A percentile compares a stretch with the other conserved stretches of the same genome.
These are phyloP conservation scores for Notarius quadriscutis DNA, from an alignment of 2,113 vertebrate species.

Conservation along the genomic window DNA sequence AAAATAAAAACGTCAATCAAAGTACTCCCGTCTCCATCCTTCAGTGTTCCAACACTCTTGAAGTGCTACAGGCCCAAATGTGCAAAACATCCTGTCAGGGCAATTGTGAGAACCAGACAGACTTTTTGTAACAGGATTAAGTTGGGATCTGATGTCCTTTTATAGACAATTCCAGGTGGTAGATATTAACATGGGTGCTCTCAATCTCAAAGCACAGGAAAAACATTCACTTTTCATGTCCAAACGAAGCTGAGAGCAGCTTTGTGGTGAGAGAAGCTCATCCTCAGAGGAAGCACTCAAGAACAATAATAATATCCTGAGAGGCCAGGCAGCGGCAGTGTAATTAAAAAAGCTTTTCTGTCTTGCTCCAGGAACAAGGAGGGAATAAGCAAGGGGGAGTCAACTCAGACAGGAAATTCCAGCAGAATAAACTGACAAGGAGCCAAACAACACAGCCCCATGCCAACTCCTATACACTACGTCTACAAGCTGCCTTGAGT, in stretches of 20 bases:
- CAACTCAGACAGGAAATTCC: conserved; percentile 92
- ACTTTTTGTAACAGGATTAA: conserved; percentile 56
- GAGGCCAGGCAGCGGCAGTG: conserved; percentile 77
- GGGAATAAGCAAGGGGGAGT: conserved; percentile 65
- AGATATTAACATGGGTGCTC: conserved; percentile 60
- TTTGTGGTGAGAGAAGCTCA: conserved; percentile 73
- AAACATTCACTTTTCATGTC: conserved; percentile 65
- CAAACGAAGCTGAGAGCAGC: conserved; percentile 59
- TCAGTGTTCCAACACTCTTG: too few species aligned
- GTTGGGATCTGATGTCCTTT: conserved; percentile 57
- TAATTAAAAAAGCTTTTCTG: conserved; percentile 82
- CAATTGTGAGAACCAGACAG: conserved; percentile 49
- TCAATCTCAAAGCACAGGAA: conserved; percentile 52
- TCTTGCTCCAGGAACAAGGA: conserved; percentile 69
- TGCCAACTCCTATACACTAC: conserved; percentile 77
- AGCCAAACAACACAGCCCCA: conserved; percentile 82
- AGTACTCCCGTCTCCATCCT: too few species aligned
- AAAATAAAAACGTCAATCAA: too few species aligned
- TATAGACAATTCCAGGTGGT: conserved; percentile 70
- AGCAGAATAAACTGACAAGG: conserved; percentile 80
- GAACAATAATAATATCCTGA: conserved; percentile 87
- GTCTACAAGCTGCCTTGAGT: conserved; percentile 58
- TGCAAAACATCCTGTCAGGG: conserved; percentile 63
- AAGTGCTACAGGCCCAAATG: not conserved
- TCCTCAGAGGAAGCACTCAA: conserved; percentile 87